These are phyloP conservation scores for Leptestheria dahalacensis DNA, from an alignment of 1,140 invertebrate species.

Conservation along the genomic window DNA sequence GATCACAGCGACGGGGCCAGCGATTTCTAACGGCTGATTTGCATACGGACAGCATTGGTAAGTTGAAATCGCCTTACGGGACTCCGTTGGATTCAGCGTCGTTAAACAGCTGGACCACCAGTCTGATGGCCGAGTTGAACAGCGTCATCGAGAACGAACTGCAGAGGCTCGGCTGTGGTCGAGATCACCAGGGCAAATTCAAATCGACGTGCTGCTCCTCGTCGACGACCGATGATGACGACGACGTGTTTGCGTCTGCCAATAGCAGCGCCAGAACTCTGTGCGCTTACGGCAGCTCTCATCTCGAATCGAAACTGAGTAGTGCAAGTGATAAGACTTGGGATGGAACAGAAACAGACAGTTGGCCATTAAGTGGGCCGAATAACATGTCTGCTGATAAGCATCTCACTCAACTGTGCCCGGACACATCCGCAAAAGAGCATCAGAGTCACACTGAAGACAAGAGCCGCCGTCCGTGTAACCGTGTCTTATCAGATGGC, in stretches of 20 bases:
- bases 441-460: no score
- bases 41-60: neutral
- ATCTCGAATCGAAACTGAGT: no score
- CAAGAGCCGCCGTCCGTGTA: no score
- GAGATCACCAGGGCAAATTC: neutral
- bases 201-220: no score
- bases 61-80: neutral
- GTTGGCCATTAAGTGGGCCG: no score
- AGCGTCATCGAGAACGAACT: conserved; percentile 12
- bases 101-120: conserved; percentile 4
- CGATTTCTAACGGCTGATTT: neutral
- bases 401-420: no score
- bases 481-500: no score
- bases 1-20: neutral
- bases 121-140: conserved; percentile 14
- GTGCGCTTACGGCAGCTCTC: neutral
- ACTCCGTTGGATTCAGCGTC: neutral
- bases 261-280: neutral
- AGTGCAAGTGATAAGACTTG: no score
- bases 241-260: neutral
- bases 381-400: no score
- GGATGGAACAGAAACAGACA: no score
- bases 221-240: neutral
- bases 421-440: neutral
- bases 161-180: conserved; percentile 6